phyloP scores from a whole-genome alignment of 1,140 invertebrate genomes.

The Thalassaphorura encarpata region DNA sequence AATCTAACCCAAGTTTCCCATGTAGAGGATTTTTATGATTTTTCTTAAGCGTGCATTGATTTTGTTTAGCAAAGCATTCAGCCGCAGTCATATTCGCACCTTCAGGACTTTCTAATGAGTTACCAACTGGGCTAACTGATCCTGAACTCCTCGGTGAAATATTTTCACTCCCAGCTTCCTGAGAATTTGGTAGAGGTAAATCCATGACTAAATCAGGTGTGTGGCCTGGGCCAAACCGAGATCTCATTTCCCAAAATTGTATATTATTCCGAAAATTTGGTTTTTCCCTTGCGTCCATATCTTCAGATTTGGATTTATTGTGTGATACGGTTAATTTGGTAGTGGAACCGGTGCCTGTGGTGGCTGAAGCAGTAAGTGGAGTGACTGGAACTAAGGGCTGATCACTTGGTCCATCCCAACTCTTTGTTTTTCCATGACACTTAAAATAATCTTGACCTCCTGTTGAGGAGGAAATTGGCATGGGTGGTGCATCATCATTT shows the following conservation, averaged over 20 bases:
- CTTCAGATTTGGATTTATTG: slow-evolving; percentile 13
- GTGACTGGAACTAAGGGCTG: too few relatives aligned
- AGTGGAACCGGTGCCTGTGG: too few relatives aligned
- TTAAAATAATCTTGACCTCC: too few relatives aligned
- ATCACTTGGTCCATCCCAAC: too few relatives aligned
- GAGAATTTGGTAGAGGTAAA: slow-evolving; percentile 47
- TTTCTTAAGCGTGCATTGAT: slow-evolving; percentile 72
- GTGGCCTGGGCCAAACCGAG: slow-evolving; percentile 37
- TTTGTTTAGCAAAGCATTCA: slow-evolving; percentile 62
- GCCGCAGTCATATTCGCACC: slow-evolving; percentile 59
- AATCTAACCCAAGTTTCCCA: slow-evolving; percentile 34
- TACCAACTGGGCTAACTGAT: too few relatives aligned
- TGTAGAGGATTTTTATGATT: slow-evolving; percentile 49
- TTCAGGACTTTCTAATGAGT: slow-evolving; percentile 41
- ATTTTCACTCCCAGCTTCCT: too few relatives aligned
- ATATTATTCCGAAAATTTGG: slow-evolving; percentile 17
- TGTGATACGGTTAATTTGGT: too few relatives aligned
- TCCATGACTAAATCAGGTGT: slow-evolving; percentile 85
- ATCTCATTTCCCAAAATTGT: slow-evolving; percentile 17
- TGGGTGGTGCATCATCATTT: too few relatives aligned
- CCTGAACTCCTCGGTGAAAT: too few relatives aligned
- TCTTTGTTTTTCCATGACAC: too few relatives aligned
- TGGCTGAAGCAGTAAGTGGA: too few relatives aligned
- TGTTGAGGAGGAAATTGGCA: too few relatives aligned
- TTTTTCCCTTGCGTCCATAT: background rate